Evolutionary conservation across 2,888 invertebrate genomes (phyloP).

Genomic region (Chloroclystis v-ata): DNA sequence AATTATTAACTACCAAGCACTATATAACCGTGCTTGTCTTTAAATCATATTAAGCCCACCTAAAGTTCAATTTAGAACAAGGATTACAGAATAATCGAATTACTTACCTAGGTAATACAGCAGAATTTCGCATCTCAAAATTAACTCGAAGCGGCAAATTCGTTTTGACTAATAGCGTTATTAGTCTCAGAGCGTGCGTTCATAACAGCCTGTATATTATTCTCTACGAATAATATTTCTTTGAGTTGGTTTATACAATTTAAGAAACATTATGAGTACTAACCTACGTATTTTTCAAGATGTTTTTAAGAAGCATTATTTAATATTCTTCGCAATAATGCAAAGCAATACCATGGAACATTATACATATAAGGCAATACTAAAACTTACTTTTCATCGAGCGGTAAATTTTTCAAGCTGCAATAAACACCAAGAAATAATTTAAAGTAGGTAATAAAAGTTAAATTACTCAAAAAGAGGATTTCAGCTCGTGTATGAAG

Average conservation of each 20-base stretch:
- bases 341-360: too few relatives aligned
- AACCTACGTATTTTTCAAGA: slow-evolving; percentile 12
- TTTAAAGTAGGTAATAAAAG: too few relatives aligned
- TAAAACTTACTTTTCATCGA: too few relatives aligned
- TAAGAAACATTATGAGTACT: background rate
- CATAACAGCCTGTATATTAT: slow-evolving; percentile 41
- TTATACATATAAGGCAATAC: too few relatives aligned
- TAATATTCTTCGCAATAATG: too few relatives aligned
- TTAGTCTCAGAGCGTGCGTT: slow-evolving; percentile 42
- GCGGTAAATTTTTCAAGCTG: too few relatives aligned
- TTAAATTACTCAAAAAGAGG: too few relatives aligned
- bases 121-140: slow-evolving; percentile 31
- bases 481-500: too few relatives aligned
- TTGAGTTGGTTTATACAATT: slow-evolving; percentile 5
- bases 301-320: too few relatives aligned
- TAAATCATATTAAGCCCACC: slow-evolving; percentile 3
- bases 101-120: slow-evolving; percentile 18
- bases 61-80: background rate
- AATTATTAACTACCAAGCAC: too few relatives aligned
- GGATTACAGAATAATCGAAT: slow-evolving; percentile 30
- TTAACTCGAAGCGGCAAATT: slow-evolving; percentile 39
- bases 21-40: background rate
- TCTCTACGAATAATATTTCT: slow-evolving; percentile 30
- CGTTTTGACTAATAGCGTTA: slow-evolving; percentile 46
- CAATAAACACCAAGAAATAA: too few relatives aligned